phyloP scores from a whole-genome alignment of 2,113 vertebrate species.

The Gymnocephalus cernua region DNA sequence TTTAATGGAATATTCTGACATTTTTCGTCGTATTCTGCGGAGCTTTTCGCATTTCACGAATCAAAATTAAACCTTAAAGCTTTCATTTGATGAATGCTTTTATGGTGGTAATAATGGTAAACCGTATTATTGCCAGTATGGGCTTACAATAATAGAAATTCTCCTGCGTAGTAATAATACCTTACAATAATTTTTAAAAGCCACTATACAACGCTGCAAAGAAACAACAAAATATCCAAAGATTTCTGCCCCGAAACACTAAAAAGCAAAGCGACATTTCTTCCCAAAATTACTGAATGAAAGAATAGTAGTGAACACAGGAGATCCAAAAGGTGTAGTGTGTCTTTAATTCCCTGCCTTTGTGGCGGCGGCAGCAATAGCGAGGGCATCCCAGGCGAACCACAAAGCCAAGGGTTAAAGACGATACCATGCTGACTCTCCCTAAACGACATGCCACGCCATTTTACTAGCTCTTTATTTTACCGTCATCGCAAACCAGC shows the following conservation, averaged over 20 bases:
- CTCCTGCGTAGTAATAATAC: neutral
- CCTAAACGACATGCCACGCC: constrained; percentile 75
- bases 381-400: constrained; percentile 64
- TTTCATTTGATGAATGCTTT: neutral
- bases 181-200: constrained; percentile 40
- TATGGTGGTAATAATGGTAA: neutral
- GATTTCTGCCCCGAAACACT: constrained; percentile 43
- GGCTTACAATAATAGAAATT: neutral
- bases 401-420: constrained; percentile 80
- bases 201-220: constrained; percentile 18
- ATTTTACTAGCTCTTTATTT: constrained; percentile 80
- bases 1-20: neutral
- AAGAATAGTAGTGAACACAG: constrained; percentile 26
- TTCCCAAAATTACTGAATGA: constrained; percentile 21
- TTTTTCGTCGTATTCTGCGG: constrained; percentile 18
- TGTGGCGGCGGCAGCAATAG: constrained; percentile 46
- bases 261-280: constrained; percentile 30
- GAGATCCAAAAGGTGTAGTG: constrained; percentile 50
- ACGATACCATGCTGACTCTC: constrained; percentile 69
- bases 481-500: constrained; percentile 58
- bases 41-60: neutral
- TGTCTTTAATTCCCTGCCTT: constrained; percentile 71
- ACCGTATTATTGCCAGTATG: neutral
- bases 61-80: neutral
- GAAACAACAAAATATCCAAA: constrained; percentile 52